These are phyloP conservation scores for Blera fallax DNA, from an alignment of 2,888 invertebrate genomes.

Conservation along the genomic window DNA sequence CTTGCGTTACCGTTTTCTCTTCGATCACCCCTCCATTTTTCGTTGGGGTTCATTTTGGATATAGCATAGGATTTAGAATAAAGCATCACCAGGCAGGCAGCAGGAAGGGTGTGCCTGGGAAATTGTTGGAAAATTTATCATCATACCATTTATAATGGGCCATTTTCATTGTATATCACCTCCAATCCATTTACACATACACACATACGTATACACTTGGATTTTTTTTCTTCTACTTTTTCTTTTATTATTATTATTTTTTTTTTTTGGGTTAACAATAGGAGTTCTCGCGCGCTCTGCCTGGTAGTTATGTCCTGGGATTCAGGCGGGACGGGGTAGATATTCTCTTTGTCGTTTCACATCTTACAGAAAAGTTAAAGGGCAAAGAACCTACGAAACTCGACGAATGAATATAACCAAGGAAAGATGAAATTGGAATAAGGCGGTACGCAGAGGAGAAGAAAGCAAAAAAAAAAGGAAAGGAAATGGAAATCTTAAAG, in stretches of 20 bases:
- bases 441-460: background rate
- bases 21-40: slow-evolving; percentile 1
- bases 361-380: slow-evolving; percentile 29
- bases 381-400: slow-evolving; percentile 15
- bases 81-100: background rate
- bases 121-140: slow-evolving; percentile 49
- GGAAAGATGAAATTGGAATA: background rate
- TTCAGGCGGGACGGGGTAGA: too few species aligned
- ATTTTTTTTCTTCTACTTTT: background rate
- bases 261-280: slow-evolving; percentile 16
- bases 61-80: background rate
- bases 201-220: background rate
- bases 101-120: slow-evolving; percentile 25
- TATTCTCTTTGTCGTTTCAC: slow-evolving; percentile 15
- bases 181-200: slow-evolving; percentile 38
- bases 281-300: background rate
- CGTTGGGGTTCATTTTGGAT: background rate
- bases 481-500: slow-evolving; percentile 62
- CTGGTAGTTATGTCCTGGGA: slow-evolving; percentile 5
- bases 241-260: background rate
- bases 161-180: slow-evolving; percentile 46
- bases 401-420: background rate
- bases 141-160: slow-evolving; percentile 48
- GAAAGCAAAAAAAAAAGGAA: background rate
- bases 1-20: background rate